Evolutionary conservation across 30 jellyfish, hydroid and myxozoan genomes (phyloP).

Genomic region (Aurelia aurita complex sp. Pacific): DNA sequence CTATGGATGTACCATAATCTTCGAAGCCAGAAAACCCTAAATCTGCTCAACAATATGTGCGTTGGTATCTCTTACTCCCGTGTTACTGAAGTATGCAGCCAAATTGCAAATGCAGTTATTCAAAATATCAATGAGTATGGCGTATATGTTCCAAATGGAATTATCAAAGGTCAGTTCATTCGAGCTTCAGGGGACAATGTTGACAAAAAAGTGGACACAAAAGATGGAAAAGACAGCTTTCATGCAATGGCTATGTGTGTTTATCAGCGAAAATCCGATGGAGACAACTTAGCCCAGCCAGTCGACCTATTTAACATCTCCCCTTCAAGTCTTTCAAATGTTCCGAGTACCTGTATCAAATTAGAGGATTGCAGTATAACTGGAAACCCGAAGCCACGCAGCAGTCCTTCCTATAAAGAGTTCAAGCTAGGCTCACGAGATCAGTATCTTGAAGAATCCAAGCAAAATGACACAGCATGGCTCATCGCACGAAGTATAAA

Average conservation of each 20-base stretch:
- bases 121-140: background rate
- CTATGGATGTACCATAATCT: background rate
- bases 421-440: conserved; percentile 1
- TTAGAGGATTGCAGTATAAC: background rate
- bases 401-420: background rate
- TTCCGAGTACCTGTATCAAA: conserved; percentile 3
- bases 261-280: background rate
- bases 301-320: conserved; percentile 4
- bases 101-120: background rate
- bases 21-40: conserved; percentile 4
- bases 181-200: conserved; percentile 7
- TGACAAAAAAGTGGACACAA: background rate
- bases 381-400: conserved; percentile 6
- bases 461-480: background rate
- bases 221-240: conserved; percentile 1
- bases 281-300: background rate
- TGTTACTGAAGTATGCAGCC: background rate
- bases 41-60: conserved; percentile 13
- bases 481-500: conserved; percentile 5
- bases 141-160: background rate
- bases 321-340: background rate
- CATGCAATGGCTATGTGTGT: conserved; percentile 4
- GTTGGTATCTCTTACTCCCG: conserved; percentile 10
- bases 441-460: conserved; percentile 4
- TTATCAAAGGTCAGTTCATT: conserved; percentile 9